These are phyloP conservation scores for Anthoptus insignis DNA, from an alignment of 2,888 invertebrate species.

Conservation along the genomic window DNA sequence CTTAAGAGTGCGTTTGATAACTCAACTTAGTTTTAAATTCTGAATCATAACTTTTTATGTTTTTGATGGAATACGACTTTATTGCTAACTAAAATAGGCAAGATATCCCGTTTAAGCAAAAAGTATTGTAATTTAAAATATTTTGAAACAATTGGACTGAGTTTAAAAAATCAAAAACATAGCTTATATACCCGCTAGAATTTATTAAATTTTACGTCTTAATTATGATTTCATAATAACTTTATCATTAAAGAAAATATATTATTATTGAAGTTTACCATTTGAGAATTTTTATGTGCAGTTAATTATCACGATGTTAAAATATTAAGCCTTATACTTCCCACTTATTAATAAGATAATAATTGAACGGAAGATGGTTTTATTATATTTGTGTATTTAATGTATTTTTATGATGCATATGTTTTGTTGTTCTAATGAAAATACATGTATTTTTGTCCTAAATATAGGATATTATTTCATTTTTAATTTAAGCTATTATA, in stretches of 20 bases:
- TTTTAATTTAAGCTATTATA: too few species aligned
- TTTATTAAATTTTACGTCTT: background rate
- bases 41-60: too few species aligned
- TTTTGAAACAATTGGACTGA: too few species aligned
- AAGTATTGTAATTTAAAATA: too few species aligned
- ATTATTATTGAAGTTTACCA: slow-evolving; percentile 35
- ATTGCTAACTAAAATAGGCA: too few species aligned
- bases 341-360: slow-evolving; percentile 27
- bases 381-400: slow-evolving; percentile 27
- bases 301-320: slow-evolving; percentile 17
- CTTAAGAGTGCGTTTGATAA: too few species aligned
- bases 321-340: slow-evolving; percentile 27
- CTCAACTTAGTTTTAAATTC: too few species aligned
- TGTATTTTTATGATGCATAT: slow-evolving; percentile 28
- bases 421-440: slow-evolving; percentile 9
- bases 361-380: slow-evolving; percentile 19
- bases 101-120: too few species aligned
- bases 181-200: background rate
- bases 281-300: slow-evolving; percentile 23
- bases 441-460: slow-evolving; percentile 9
- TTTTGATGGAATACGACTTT: too few species aligned
- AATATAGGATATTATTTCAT: background rate
- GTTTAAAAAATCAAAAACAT: too few species aligned
- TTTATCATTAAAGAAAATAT: too few species aligned
- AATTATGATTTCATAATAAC: too few species aligned